Base-by-base conservation (phyloP, 1,140 invertebrate species). In the Dryas iulia region DNA sequence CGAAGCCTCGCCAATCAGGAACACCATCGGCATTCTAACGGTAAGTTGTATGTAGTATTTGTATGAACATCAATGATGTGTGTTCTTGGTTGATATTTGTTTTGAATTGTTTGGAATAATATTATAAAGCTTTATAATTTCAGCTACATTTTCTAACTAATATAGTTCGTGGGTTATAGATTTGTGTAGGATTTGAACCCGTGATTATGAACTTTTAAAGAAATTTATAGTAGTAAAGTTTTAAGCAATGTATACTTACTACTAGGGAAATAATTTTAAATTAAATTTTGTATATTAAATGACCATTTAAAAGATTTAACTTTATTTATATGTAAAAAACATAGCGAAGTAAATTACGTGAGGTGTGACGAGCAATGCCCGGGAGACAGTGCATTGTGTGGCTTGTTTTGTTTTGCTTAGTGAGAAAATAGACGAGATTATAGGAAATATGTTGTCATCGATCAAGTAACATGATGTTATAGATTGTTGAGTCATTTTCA, bases 1-100 rank as follows among this genome's bases (percentile, higher is more conserved):
- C 92, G 96, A 69, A 97, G 96, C 63, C 94, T 98, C 4, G 91
- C 89, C 70, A 90, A 90, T 64, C 90, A 90, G 76, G 90, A 92
- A 6, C 87, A 90, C 24, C 89, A 91, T 62, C 76, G 89, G 74
- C 87, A 89, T 77, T 91, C 89, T 75, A 89, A 91, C 57, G 87
- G 87, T 91, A 63, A 47, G 39, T 47, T 59, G 47, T 64, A 2
- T 6, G 12, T 25, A 12, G 8, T 12, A 10, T 25, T 5, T 39
- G 3, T 54, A 0, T 7, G 21, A 21, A 25, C 12, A 10, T 11
- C 8, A 2, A 56, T n/a, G 25, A 56, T 1, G 24, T 56, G 53
- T 24, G 23, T 8, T 56, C 25, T 56, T 25, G 12, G 12, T 54
- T 54, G 4, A 54, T 25, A 24, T 54, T 54, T 23, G 53, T 25